phyloP scores from a whole-genome alignment of 2,113 vertebrate species.

The Poeciliopsis prolifica region DNA sequence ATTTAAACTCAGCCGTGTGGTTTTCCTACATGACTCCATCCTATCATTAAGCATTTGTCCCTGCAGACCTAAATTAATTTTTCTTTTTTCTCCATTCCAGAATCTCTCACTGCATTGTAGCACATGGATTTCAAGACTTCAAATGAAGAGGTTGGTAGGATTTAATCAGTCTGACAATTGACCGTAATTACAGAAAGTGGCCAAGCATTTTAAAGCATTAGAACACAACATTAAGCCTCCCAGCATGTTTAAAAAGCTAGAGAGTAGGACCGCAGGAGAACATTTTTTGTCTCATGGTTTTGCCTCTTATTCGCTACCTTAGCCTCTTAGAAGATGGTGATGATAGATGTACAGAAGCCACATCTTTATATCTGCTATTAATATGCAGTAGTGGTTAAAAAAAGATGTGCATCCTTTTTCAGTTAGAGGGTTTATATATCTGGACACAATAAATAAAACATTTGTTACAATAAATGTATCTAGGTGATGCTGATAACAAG shows the following conservation, averaged over 20 bases:
- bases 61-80: slow-evolving; percentile 39
- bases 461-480: background rate
- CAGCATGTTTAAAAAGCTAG: slow-evolving; percentile 13
- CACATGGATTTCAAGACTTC: slow-evolving; percentile 86
- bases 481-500: background rate
- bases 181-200: slow-evolving; percentile 28
- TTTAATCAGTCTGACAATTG: slow-evolving; percentile 55
- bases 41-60: slow-evolving; percentile 43
- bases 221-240: slow-evolving; percentile 8
- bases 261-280: background rate
- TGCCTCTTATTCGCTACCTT: background rate
- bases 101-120: slow-evolving; percentile 77
- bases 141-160: slow-evolving; percentile 82
- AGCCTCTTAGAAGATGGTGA: background rate
- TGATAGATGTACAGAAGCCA: background rate
- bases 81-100: slow-evolving; percentile 61
- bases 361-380: background rate
- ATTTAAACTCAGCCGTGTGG: slow-evolving; percentile 32
- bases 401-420: background rate
- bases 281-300: background rate
- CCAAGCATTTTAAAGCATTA: slow-evolving; percentile 22
- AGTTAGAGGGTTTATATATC: background rate
- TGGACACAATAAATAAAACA: background rate
- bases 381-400: background rate
- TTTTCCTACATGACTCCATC: slow-evolving; percentile 36